Evolutionary conservation across 2,113 vertebrate genomes (phyloP).

Genomic region (Lophochroa leadbeateri): DNA sequence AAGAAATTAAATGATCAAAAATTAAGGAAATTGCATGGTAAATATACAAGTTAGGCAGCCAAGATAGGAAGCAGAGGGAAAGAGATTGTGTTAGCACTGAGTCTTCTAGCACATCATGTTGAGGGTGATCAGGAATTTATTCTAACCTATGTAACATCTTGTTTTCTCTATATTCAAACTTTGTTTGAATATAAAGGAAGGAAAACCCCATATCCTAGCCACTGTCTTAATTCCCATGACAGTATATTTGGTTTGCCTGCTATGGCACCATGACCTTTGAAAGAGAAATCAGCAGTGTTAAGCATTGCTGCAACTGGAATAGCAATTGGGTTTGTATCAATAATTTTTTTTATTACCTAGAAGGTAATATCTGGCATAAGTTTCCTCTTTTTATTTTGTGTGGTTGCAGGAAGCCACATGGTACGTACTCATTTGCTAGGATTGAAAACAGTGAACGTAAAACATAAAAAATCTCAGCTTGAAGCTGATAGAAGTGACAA

Average conservation of each 20-base stretch:
- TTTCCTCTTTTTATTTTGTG: neutral
- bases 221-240: neutral
- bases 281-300: neutral
- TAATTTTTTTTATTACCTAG: neutral
- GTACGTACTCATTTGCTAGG: neutral
- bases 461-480: neutral
- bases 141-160: neutral
- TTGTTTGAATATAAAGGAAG: neutral
- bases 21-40: neutral
- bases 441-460: neutral
- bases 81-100: neutral
- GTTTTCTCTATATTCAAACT: neutral
- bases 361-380: neutral
- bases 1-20: neutral
- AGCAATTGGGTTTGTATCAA: neutral
- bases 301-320: neutral
- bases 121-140: neutral
- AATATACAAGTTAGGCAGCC: neutral
- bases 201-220: neutral
- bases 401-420: neutral
- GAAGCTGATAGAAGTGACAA: neutral
- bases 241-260: neutral
- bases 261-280: neutral
- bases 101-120: neutral
- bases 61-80: neutral